These are phyloP conservation scores for Loxodonta africana DNA, from an alignment of 2,113 vertebrate species.

Conservation along the genomic window DNA sequence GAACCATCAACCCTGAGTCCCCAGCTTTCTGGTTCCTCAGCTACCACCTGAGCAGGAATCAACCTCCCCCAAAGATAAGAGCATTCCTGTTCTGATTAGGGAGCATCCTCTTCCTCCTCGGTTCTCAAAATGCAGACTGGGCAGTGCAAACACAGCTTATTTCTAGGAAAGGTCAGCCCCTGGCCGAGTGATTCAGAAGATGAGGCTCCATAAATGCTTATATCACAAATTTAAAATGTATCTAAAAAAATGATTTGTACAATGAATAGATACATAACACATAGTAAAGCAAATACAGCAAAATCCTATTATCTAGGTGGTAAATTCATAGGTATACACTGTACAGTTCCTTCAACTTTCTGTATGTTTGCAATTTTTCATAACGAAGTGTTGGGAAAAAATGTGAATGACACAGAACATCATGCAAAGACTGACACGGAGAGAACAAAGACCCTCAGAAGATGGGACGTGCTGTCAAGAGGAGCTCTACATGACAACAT, in stretches of 20 bases:
- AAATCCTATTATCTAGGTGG: neutral
- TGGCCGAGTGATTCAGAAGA: neutral
- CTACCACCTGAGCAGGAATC: slow-evolving; percentile 21
- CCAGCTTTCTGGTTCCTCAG: slow-evolving; percentile 38
- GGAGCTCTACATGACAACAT: neutral
- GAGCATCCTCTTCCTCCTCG: neutral
- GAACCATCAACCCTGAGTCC: slow-evolving; percentile 10
- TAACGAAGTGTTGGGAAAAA: neutral
- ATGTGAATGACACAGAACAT: neutral
- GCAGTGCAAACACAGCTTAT: neutral
- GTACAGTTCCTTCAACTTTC: neutral
- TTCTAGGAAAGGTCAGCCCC: neutral
- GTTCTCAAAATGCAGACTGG: slow-evolving; percentile 14
- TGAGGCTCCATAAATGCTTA: neutral
- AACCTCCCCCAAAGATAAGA: neutral
- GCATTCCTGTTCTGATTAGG: neutral
- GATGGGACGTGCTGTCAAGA: neutral
- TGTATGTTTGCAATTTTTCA: neutral
- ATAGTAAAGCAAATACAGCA: neutral
- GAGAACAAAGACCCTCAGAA: neutral
- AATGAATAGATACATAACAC: neutral
- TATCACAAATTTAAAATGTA: slow-evolving; percentile 12
- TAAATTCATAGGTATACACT: neutral
- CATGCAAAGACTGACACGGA: neutral
- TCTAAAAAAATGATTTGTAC: neutral